These are phyloP conservation scores for Nasua narica DNA, from an alignment of 2,797 vertebrate genomes.

Conservation along the genomic window DNA sequence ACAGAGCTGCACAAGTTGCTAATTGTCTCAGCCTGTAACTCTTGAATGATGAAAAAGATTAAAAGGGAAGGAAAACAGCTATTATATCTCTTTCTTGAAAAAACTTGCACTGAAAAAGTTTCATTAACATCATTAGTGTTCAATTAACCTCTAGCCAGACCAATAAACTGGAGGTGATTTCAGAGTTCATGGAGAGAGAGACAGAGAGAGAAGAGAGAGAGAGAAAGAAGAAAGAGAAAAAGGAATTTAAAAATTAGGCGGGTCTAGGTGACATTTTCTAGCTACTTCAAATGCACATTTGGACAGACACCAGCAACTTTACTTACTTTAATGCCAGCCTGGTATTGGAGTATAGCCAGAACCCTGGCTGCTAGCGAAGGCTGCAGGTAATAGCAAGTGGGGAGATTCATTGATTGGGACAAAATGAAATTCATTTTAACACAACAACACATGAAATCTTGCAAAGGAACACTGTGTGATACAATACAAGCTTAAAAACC, in stretches of 20 bases:
- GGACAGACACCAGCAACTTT: conserved; percentile 64
- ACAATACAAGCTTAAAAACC: conserved; percentile 52
- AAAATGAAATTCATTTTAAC: conserved; percentile 79
- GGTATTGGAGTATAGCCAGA: conserved; percentile 74
- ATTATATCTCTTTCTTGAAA: conserved; percentile 86
- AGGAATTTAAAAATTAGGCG: conserved; percentile 81
- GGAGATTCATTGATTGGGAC: conserved; percentile 79
- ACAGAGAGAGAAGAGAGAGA: not conserved
- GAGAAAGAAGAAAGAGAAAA: not conserved
- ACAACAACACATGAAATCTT: conserved; percentile 72
- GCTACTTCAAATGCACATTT: not conserved
- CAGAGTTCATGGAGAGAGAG: conserved; percentile 63
- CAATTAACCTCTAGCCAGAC: conserved; percentile 87
- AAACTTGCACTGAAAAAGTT: conserved; percentile 83
- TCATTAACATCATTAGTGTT: conserved; percentile 88
- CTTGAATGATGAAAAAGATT: conserved; percentile 83
- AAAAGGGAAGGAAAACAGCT: conserved; percentile 86
- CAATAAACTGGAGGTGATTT: conserved; percentile 86
- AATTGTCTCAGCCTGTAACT: conserved; percentile 85
- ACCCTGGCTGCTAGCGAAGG: conserved; percentile 54
- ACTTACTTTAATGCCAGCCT: conserved; percentile 46
- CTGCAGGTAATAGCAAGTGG: conserved; percentile 74
- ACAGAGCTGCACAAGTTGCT: conserved; percentile 70
- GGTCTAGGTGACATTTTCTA: conserved; percentile 80
- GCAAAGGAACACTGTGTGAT: conserved; percentile 48